Evolutionary conservation across 30 jellyfish, hydroid and myxozoan species (phyloP), one percentile per base, ranked within the genome.

Genomic region (Aurelia sp.): DNA sequence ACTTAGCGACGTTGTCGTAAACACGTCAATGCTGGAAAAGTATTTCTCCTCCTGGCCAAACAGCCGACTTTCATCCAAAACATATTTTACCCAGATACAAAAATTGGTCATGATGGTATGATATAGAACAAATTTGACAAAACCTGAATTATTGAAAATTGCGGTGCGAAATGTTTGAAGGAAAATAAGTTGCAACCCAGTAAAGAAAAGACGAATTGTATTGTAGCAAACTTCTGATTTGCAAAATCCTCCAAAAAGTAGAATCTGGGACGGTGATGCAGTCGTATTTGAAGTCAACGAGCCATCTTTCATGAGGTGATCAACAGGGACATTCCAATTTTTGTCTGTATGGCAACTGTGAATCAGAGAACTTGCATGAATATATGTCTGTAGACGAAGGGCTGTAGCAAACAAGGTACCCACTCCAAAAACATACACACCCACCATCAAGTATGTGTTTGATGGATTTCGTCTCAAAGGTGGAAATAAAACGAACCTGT

Each of bases 131-230:
- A 71, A 71, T 35, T 44, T 37, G 17, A 71, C 61, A 6, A 3
- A 3, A 21, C 66, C 30, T 5, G 82, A 71, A 15, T 16, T 17
- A 12, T 10, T 11, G 27, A 71, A 71, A 6, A 13, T 2, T 44
- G 82, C 67, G 27, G 33, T 57, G 57, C 67, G 33, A 64, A 71
- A 71, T 12, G 82, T 21, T n/a, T 71, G 82, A 3, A 71, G 30
- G 68, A 71, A 71, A 21, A 27, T 64, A 11, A 71, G 35, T 44
- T 71, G 82, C 59, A 68, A 6, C 1, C 22, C 57, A 3, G 48
- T 58, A 13, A 68, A 68, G 0, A 68, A 6, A 68, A 68, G 78
- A 22, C 78, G 78, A 35, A 68, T 18, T 6, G 23, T 12, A 30
- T 31, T 31, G 40, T 68, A 68, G 19, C 31, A 55, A 10, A 68